Percentiles rank a stretch among this genome's conserved stretches.
phyloP scores from a whole-genome alignment of 1,140 invertebrate species.

The Platyscapa corneri region DNA sequence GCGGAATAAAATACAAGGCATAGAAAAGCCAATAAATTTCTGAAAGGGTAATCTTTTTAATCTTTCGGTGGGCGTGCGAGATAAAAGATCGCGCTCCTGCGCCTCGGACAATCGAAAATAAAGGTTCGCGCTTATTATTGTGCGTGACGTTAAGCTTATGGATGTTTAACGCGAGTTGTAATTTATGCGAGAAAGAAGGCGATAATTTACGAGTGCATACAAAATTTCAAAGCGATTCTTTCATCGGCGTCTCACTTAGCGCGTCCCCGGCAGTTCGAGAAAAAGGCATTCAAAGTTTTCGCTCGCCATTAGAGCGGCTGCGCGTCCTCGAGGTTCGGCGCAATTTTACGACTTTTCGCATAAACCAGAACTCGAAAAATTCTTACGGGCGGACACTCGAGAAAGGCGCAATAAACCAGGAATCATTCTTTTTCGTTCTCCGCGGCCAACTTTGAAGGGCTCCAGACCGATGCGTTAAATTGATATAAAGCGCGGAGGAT shows the following conservation, averaged over 20 bases:
- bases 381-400: neutral
- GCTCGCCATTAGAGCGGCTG: neutral
- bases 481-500: neutral
- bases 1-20: neutral
- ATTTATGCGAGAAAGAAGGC: neutral
- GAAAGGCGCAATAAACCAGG: neutral
- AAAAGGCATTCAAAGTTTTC: neutral
- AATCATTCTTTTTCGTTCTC: neutral
- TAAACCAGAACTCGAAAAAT: neutral
- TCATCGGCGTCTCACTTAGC: neutral
- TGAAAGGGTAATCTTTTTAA: neutral
- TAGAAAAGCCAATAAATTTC: neutral
- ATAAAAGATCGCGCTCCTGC: neutral
- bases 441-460: neutral
- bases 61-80: neutral
- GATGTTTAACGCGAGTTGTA: neutral
- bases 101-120: too few relatives aligned
- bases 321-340: neutral
- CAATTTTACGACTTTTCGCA: neutral
- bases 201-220: constrained; percentile 15
- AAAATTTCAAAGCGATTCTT: neutral
- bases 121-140: too few relatives aligned
- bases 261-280: neutral
- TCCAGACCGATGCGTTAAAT: neutral
- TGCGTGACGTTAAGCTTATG: too few relatives aligned